Evolutionary conservation across 2,888 invertebrate species (phyloP).

Genomic region (Sesamia inferens): DNA sequence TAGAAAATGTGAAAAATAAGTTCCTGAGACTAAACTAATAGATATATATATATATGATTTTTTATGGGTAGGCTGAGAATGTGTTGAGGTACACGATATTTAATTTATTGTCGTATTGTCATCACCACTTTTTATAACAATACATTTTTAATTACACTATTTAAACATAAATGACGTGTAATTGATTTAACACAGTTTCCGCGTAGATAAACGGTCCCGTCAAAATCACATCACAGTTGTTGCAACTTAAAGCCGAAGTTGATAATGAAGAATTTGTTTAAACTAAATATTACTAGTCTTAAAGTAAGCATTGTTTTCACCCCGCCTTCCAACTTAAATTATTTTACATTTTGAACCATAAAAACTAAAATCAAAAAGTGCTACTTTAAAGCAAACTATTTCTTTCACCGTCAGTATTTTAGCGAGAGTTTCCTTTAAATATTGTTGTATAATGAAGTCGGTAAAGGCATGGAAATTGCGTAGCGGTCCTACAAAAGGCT

Average conservation of each 20-base stretch:
- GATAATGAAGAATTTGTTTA: neutral
- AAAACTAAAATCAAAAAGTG: neutral
- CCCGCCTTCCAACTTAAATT: neutral
- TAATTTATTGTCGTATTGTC: no score
- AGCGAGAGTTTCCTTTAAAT: conserved; percentile 28
- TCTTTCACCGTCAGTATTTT: conserved; percentile 4
- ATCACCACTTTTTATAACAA: no score
- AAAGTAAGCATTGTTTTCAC: neutral
- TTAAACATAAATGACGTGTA: no score
- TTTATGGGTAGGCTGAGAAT: no score
- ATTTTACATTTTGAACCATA: neutral
- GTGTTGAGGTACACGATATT: no score
- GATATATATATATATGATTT: no score
- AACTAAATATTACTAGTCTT: neutral
- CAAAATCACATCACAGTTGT: neutral
- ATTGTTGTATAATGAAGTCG: conserved; percentile 32
- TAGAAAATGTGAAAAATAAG: no score
- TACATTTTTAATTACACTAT: no score
- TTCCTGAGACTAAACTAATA: no score
- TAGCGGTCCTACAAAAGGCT: conserved; percentile 26
- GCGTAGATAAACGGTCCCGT: neutral
- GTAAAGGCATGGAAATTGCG: conserved; percentile 39
- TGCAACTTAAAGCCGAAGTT: neutral
- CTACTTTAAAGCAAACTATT: conserved; percentile 18
- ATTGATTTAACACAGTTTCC: no score